Evolutionary conservation across 2,797 vertebrate species (phyloP).

Genomic region (Macropus fuliginosus): DNA sequence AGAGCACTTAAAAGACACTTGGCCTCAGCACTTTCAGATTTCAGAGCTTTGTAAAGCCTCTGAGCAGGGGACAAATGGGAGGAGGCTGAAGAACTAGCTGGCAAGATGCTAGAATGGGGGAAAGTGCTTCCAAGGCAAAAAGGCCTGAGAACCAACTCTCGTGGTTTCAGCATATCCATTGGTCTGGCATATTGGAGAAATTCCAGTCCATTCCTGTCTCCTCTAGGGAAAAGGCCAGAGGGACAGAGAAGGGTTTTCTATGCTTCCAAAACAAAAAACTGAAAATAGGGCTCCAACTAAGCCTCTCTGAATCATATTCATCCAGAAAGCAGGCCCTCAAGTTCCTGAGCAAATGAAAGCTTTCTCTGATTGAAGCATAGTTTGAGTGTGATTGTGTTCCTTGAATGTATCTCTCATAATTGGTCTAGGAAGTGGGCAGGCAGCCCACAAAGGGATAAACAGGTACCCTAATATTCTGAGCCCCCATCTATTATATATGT

Average conservation of each 20-base stretch:
- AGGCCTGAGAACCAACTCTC: constrained; percentile 36
- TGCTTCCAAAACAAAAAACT: constrained; percentile 1
- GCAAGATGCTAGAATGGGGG: constrained; percentile 64
- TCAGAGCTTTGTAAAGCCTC: constrained; percentile 69
- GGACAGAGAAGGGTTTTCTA: not conserved
- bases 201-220: not conserved
- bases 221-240: constrained; percentile 18
- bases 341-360: constrained; percentile 2
- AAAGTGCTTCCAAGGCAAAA: constrained; percentile 70
- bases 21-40: constrained; percentile 76
- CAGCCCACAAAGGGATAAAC: not conserved
- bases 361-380: not conserved
- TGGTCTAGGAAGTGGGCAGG: not conserved
- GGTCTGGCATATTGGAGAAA: constrained; percentile 24
- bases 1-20: constrained; percentile 49
- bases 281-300: constrained; percentile 10
- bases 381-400: not conserved
- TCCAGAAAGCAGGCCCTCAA: constrained; percentile 21
- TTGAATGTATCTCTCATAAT: not conserved
- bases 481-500: not conserved
- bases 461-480: not conserved
- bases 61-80: constrained; percentile 37
- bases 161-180: not conserved
- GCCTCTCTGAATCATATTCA: constrained; percentile 35
- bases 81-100: constrained; percentile 56